Evolutionary conservation across 2,888 invertebrate genomes (phyloP).

Genomic region (Spilosoma lubricipeda): DNA sequence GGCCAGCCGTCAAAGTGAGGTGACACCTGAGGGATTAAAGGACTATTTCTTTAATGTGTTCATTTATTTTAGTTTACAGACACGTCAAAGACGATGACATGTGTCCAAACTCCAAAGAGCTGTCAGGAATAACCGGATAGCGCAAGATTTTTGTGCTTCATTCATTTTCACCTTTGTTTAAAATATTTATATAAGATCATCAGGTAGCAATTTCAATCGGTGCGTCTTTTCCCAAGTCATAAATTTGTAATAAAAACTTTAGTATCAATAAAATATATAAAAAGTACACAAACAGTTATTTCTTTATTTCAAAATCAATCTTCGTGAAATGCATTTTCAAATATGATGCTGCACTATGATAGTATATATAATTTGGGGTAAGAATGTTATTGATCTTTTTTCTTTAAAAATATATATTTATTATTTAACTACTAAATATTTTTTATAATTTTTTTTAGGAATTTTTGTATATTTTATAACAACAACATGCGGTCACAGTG

Average conservation of each 20-base stretch:
- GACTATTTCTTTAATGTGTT: neutral
- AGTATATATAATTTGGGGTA: conserved; percentile 60
- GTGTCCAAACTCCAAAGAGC: conserved; percentile 73
- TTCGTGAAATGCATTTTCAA: conserved; percentile 27
- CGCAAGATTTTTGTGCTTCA: conserved; percentile 1
- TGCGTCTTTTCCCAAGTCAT: conserved; percentile 16
- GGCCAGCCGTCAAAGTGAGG: too few relatives aligned
- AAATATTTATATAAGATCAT: neutral
- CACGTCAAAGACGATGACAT: conserved; percentile 78
- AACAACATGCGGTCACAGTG: conserved; percentile 70
- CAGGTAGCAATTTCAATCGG: conserved; percentile 11
- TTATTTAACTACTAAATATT: conserved; percentile 5
- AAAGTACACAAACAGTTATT: conserved; percentile 23
- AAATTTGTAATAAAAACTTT: conserved; percentile 19
- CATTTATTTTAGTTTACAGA: conserved; percentile 71
- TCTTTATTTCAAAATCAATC: conserved; percentile 20
- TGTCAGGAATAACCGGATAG: conserved; percentile 61
- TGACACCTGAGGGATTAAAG: too few relatives aligned
- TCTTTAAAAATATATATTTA: neutral
- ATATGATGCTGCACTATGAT: conserved; percentile 68
- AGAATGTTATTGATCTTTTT: conserved; percentile 27
- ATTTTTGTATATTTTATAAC: conserved; percentile 57
- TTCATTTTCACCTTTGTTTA: neutral
- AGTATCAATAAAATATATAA: conserved; percentile 21
- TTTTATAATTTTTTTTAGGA: conserved; percentile 58